These are phyloP conservation scores for Miniopterus natalensis DNA, from an alignment of 2,113 vertebrate species.

Conservation along the genomic window DNA sequence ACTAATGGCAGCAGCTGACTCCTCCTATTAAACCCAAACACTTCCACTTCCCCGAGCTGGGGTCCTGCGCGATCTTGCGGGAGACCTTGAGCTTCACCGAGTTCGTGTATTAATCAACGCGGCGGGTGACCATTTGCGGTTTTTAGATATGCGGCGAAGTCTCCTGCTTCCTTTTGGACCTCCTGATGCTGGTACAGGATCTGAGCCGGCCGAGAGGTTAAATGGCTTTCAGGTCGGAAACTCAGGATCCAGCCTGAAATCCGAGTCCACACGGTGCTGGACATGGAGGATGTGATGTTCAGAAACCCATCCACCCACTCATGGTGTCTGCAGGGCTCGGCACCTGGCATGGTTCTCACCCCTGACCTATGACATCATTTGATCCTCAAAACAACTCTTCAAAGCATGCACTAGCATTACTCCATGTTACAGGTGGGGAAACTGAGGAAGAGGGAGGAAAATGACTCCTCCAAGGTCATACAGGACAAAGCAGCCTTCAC, in stretches of 20 bases:
- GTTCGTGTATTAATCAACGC: conserved; percentile 74
- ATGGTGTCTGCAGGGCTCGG: background rate
- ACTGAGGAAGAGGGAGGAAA: background rate
- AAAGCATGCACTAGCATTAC: fast-evolving
- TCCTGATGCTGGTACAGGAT: conserved; percentile 38
- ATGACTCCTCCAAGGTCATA: background rate
- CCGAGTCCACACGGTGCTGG: fast-evolving
- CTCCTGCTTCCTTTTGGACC: conserved; percentile 64
- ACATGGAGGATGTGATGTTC: fast-evolving
- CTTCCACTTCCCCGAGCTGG: conserved; percentile 68
- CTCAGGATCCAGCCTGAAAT: background rate
- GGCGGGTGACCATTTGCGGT: conserved; percentile 76
- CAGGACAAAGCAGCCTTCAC: background rate
- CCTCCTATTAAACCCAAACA: conserved; percentile 80
- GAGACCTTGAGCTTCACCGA: conserved; percentile 79
- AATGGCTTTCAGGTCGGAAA: background rate
- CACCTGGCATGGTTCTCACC: background rate
- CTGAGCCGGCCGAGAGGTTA: background rate
- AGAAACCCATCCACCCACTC: background rate
- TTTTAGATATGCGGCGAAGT: conserved; percentile 77
- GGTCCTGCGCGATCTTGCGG: conserved; percentile 69
- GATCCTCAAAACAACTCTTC: background rate
- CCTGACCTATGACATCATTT: background rate
- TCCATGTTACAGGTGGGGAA: background rate
- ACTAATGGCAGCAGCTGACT: conserved; percentile 84